Evolutionary conservation across 2,113 vertebrate genomes (phyloP).

Genomic region (Anhinga rufa): DNA sequence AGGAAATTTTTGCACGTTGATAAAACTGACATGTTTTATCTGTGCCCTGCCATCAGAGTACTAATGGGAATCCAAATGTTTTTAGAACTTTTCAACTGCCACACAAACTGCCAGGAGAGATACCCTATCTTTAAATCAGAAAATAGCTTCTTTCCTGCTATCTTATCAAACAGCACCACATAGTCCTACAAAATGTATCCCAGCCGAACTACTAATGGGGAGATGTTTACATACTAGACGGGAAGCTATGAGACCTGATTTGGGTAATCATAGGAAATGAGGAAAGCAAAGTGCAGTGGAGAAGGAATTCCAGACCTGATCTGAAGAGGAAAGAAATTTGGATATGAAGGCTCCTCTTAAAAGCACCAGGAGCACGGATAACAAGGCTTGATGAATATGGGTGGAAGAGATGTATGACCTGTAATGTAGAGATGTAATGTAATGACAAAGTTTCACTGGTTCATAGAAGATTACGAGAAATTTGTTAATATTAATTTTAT

Average conservation of each 20-base stretch:
- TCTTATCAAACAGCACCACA: conserved; percentile 51
- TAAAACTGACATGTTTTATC: conserved; percentile 63
- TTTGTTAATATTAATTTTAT: background rate
- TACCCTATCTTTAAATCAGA: conserved; percentile 62
- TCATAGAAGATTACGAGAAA: background rate
- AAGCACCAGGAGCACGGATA: fast-evolving
- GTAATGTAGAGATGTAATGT: background rate
- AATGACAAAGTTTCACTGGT: background rate
- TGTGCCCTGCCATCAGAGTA: conserved; percentile 17
- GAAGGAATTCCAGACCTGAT: background rate
- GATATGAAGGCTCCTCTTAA: background rate
- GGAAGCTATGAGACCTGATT: background rate
- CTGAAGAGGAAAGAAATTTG: background rate
- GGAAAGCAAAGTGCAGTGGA: background rate
- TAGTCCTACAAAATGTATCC: conserved; percentile 36
- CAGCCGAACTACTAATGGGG: conserved; percentile 22
- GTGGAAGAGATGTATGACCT: background rate
- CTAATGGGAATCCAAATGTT: conserved; percentile 60
- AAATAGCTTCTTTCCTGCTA: conserved; percentile 51
- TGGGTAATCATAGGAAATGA: background rate
- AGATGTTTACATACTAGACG: conserved; percentile 37
- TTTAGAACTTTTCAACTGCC: conserved; percentile 59
- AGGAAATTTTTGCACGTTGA: background rate
- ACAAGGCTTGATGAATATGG: background rate
- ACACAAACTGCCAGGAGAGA: conserved; percentile 26